These are phyloP conservation scores for Cyaniris semiargus DNA, from an alignment of 2,888 invertebrate genomes.

Conservation along the genomic window DNA sequence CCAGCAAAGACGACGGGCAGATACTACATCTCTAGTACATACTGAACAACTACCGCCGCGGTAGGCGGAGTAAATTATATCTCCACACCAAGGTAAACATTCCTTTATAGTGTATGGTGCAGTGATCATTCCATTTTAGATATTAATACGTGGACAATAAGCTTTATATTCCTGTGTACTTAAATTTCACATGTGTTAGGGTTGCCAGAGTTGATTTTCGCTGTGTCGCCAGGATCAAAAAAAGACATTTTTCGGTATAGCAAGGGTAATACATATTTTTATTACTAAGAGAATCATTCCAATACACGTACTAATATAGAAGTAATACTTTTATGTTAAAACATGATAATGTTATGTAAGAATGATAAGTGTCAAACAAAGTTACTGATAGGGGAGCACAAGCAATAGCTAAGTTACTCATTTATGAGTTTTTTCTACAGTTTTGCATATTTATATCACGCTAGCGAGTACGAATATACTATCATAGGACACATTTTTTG, in stretches of 20 bases:
- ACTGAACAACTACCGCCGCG: conserved; percentile 48
- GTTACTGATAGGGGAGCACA: conserved; percentile 23
- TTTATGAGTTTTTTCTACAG: conserved; percentile 10
- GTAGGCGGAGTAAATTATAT: conserved; percentile 26
- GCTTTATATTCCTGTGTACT: conserved; percentile 36
- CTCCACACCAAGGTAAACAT: conserved; percentile 33
- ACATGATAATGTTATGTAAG: not conserved
- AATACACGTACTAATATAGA: conserved; percentile 10
- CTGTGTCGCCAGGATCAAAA: conserved; percentile 22
- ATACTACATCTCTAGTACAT: conserved; percentile 75
- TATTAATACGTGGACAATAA: conserved; percentile 38
- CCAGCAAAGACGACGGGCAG: conserved; percentile 73
- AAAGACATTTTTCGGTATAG: not conserved
- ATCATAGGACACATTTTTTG: conserved; percentile 1
- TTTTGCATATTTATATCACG: conserved; percentile 27
- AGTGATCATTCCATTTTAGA: conserved; percentile 45
- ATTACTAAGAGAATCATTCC: not conserved
- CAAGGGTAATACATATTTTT: conserved; percentile 18
- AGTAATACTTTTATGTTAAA: conserved; percentile 13
- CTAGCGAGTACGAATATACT: conserved; percentile 1
- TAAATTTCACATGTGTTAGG: conserved; percentile 31
- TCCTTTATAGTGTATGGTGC: conserved; percentile 38
- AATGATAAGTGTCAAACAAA: conserved; percentile 1
- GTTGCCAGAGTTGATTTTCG: conserved; percentile 1
- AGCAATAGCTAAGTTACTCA: conserved; percentile 20